Evolutionary conservation across 2,797 vertebrate species (phyloP).

Genomic region (Neosilurus mollespiculum): DNA sequence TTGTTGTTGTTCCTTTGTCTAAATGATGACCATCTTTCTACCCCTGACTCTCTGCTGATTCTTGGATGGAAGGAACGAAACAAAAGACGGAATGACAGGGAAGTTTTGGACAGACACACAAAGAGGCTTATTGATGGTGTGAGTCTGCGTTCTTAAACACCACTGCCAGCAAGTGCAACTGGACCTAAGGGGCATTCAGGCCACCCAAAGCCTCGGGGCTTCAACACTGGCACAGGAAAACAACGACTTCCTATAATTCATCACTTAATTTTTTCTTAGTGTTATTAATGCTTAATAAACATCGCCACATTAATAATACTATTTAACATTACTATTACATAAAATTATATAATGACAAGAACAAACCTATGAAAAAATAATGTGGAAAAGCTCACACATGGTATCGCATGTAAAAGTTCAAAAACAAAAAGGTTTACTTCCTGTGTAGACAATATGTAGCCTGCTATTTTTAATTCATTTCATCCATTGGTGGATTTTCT

Average conservation of each 20-base stretch:
- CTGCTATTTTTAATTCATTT: too few species aligned
- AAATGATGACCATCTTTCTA: conserved; percentile 29
- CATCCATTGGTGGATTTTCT: too few species aligned
- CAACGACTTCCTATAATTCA: not conserved
- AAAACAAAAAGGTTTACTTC: not conserved
- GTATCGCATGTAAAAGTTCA: not conserved
- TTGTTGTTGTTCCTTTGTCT: conserved; percentile 11
- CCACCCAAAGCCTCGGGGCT: conserved; percentile 31
- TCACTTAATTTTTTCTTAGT: not conserved
- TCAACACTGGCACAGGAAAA: not conserved
- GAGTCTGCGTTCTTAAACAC: conserved; percentile 4
- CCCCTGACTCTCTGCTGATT: conserved; percentile 24
- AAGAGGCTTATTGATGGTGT: conserved; percentile 52
- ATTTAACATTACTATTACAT: too few species aligned
- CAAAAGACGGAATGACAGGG: conserved; percentile 33
- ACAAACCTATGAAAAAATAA: not conserved
- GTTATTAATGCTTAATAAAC: not conserved
- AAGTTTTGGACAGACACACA: conserved; percentile 44
- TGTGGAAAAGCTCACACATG: not conserved
- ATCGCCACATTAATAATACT: not conserved
- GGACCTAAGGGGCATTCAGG: conserved; percentile 42
- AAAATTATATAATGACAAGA: not conserved
- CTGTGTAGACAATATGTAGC: not conserved
- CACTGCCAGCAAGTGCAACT: conserved; percentile 49
- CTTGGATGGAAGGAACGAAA: conserved; percentile 45